Percentiles rank a stretch among this genome's conserved stretches.
These are phyloP conservation scores for human DNA, from an alignment of 2,113 vertebrate species.

Conservation along the genomic window GRCh38 chr3:196984501-196985000, in stretches of 20 bases:
- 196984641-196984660: background rate
- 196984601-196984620: background rate
- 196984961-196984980: too few relatives aligned
- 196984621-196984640: background rate
- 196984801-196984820: too few relatives aligned
- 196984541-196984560: background rate
- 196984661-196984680: background rate
- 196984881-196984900: too few relatives aligned
- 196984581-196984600: background rate
- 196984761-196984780: fast-evolving
- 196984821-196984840: too few relatives aligned
- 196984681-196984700: background rate
- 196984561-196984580: background rate
- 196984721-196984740: background rate
- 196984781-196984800: too few relatives aligned
- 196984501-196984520: background rate
- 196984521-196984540: background rate
- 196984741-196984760: background rate
- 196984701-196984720: background rate
- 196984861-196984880: too few relatives aligned
- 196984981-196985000: too few relatives aligned
- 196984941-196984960: too few relatives aligned
- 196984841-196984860: too few relatives aligned
- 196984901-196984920: too few relatives aligned
- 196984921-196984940: too few relatives aligned